These are phyloP conservation scores for Bucorvus abyssinicus DNA, from an alignment of 2,797 vertebrate species.

Conservation along the genomic window DNA sequence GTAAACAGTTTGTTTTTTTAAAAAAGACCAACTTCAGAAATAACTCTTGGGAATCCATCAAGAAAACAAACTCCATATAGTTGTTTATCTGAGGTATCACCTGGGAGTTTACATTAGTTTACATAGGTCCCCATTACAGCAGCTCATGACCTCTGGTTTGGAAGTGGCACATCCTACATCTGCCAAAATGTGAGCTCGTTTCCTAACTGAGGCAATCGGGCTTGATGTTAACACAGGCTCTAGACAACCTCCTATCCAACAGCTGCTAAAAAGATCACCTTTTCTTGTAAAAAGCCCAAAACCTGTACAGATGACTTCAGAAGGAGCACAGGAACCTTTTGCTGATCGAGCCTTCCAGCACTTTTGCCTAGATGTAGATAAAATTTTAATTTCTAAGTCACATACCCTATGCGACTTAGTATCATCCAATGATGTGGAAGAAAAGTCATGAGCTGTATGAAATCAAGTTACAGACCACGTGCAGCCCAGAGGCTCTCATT, in stretches of 20 bases:
- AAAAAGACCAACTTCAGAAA: background rate
- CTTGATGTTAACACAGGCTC: background rate
- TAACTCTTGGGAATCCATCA: background rate
- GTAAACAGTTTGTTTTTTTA: background rate
- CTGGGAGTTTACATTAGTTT: background rate
- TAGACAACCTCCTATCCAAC: background rate
- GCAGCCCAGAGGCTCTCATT: background rate
- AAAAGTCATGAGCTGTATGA: background rate
- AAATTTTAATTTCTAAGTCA: background rate
- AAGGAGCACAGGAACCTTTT: background rate
- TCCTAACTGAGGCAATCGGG: background rate
- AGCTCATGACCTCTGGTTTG: background rate
- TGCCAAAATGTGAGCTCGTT: background rate
- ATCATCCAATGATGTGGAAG: background rate
- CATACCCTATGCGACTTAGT: background rate
- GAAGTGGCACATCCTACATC: background rate
- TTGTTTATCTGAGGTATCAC: background rate
- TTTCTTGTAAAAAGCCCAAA: background rate
- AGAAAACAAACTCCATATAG: background rate
- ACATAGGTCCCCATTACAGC: fast-evolving
- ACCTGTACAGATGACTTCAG: background rate
- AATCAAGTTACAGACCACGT: background rate
- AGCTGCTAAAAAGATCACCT: background rate
- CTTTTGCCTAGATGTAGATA: background rate
- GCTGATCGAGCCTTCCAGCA: background rate